phyloP scores from a whole-genome alignment of 2,113 vertebrate genomes.

The Sialia sialis region DNA sequence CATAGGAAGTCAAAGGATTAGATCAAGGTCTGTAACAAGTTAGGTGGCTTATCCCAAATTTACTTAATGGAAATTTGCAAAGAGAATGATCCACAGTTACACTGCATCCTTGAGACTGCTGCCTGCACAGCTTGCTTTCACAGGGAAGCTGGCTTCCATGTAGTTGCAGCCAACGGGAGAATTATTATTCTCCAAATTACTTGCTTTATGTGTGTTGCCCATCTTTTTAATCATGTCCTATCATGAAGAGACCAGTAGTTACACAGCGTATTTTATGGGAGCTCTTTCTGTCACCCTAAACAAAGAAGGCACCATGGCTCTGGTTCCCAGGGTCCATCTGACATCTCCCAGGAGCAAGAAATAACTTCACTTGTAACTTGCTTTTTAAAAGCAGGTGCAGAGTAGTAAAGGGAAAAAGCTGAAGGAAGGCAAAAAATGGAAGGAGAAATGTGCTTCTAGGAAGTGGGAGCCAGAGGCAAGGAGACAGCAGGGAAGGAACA shows the following conservation, averaged over 20 bases:
- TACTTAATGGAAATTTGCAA: neutral
- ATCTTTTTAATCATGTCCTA: conserved; percentile 15
- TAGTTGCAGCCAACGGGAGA: neutral
- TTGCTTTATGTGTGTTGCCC: neutral
- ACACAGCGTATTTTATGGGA: conserved; percentile 15
- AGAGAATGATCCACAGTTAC: neutral
- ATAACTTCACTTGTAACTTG: neutral
- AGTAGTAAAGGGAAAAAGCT: conserved; percentile 17
- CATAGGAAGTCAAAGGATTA: neutral
- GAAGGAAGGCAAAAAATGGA: neutral
- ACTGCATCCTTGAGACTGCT: neutral
- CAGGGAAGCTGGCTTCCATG: neutral
- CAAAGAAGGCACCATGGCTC: conserved; percentile 23
- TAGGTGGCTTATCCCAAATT: neutral
- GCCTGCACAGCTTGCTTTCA: conserved; percentile 35
- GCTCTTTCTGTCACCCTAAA: conserved; percentile 49
- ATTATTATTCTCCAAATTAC: neutral
- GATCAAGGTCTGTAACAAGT: neutral
- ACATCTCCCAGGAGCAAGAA: conserved; percentile 22
- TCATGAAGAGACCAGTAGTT: conserved; percentile 40
- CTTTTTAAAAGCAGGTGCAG: conserved; percentile 64
- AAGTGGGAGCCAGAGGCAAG: neutral
- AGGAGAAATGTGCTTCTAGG: neutral
- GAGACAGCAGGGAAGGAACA: neutral
- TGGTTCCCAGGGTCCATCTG: conserved; percentile 22